Evolutionary conservation across 2,113 vertebrate species (phyloP).

Genomic region (Tyto alba): DNA sequence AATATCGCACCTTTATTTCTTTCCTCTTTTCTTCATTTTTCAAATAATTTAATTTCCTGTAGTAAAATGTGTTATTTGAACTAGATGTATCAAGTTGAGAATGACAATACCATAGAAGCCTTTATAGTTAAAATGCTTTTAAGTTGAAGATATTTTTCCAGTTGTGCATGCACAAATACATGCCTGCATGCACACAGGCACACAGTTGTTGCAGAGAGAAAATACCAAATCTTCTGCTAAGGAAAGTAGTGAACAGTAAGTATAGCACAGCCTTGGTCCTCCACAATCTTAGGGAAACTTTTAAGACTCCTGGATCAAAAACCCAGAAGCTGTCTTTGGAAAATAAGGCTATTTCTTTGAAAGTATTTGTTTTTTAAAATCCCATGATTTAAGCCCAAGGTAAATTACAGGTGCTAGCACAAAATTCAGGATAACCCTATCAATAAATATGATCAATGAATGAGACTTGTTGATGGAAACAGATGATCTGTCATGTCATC

Average conservation of each 20-base stretch:
- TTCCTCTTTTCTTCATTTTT: background rate
- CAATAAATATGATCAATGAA: background rate
- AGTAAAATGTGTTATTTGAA: conserved; percentile 21
- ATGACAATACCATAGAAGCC: background rate
- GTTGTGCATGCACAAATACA: background rate
- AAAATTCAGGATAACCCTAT: background rate
- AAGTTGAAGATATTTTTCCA: background rate
- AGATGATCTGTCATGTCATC: background rate
- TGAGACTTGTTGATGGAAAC: background rate
- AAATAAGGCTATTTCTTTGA: background rate
- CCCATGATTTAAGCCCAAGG: background rate
- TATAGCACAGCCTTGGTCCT: background rate
- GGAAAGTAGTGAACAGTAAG: background rate
- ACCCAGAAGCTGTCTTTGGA: background rate
- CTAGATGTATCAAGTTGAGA: background rate
- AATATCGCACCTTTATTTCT: background rate
- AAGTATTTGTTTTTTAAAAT: background rate
- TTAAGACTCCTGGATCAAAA: background rate
- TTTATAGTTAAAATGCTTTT: conserved; percentile 36
- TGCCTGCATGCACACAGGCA: background rate
- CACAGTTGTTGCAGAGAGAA: background rate
- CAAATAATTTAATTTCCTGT: conserved; percentile 25
- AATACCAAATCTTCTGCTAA: background rate
- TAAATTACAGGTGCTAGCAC: background rate
- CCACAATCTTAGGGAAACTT: background rate